Base-by-base conservation (phyloP, 2,113 vertebrate genomes). In the Penelope pileata region DNA sequence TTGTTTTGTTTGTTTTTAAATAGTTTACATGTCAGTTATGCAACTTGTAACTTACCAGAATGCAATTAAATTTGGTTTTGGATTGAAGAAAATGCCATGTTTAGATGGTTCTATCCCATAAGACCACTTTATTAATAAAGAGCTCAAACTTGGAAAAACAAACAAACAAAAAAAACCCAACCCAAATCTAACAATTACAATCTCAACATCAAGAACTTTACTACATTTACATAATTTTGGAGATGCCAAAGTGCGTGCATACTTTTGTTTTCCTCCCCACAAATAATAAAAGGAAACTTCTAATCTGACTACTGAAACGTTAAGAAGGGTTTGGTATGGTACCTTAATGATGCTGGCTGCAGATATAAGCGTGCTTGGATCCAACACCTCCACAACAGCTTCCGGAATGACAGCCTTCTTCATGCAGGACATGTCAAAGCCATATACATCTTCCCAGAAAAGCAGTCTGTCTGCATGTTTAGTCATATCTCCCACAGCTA, bases 361-460 rank as follows among this genome's bases (percentile, higher is more conserved):
- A 78, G 99, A 99, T 90, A 99, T 97, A 36, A 99, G 90, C 0
- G 98, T 98, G 63, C 98, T 98, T 8, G 98, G 97, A 32, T 98
- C 98, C 79, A 99, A 73, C 88, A 99, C 90, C 86, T 99, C 98
- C 76, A 99, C 99, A 63, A 98, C 73, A 17, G 98, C 98, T 95
- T 99, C 99, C 10, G 98, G 98, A 84, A 99, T 94, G 86, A 99
- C 99, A 7, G 97, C 98, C 73, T 98, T 98, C 98, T 99, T 99
- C 99, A 99, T 99, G 91, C 99, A 99, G 13, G 98, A 97, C 99
- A 99, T 99, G 91, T 98, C 98, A 96, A 99, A 99, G 77, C 99
- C 99, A 26, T 99, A 99, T 0, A 99, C 99, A 12, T 99, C 95
- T 12, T 99, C 99, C 99, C 99, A 99, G 97, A 99, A 99, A 53